Conservation (phyloP, 2,888 invertebrate genomes). For the Carterocephalus palaemon region DNA sequence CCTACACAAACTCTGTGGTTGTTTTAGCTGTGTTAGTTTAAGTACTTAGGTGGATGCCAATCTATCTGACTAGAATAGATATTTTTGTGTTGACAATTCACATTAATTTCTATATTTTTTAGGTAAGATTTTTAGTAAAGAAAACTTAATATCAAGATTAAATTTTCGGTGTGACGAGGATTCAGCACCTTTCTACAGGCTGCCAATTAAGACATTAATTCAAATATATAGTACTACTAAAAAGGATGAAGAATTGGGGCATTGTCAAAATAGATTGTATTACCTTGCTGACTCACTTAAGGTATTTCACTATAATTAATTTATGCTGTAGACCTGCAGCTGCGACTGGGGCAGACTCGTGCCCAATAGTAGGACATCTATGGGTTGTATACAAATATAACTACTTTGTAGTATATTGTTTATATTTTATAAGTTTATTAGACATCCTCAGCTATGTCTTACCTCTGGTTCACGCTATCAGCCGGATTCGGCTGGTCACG, state of each 20-base stretch:
- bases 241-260: constrained; percentile 59
- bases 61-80: too few relatives aligned
- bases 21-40: too few relatives aligned
- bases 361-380: too few relatives aligned
- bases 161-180: constrained; percentile 68
- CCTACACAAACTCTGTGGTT: not conserved
- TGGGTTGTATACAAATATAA: too few relatives aligned
- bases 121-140: constrained; percentile 44
- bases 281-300: constrained; percentile 72
- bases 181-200: constrained; percentile 71
- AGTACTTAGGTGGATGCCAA: too few relatives aligned
- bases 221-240: constrained; percentile 53
- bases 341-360: too few relatives aligned
- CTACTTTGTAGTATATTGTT: too few relatives aligned
- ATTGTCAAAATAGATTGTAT: constrained; percentile 77
- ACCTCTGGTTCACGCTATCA: too few relatives aligned
- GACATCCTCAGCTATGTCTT: too few relatives aligned
- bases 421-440: too few relatives aligned
- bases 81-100: not conserved
- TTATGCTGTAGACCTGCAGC: not conserved
- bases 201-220: constrained; percentile 56
- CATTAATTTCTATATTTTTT: too few relatives aligned
- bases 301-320: constrained; percentile 44
- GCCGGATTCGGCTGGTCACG: too few relatives aligned
- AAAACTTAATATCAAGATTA: constrained; percentile 65